Percentiles rank a stretch among this genome's conserved stretches.
phyloP scores from a whole-genome alignment of 2,888 invertebrate species.

The Galerucella nymphaeae region DNA sequence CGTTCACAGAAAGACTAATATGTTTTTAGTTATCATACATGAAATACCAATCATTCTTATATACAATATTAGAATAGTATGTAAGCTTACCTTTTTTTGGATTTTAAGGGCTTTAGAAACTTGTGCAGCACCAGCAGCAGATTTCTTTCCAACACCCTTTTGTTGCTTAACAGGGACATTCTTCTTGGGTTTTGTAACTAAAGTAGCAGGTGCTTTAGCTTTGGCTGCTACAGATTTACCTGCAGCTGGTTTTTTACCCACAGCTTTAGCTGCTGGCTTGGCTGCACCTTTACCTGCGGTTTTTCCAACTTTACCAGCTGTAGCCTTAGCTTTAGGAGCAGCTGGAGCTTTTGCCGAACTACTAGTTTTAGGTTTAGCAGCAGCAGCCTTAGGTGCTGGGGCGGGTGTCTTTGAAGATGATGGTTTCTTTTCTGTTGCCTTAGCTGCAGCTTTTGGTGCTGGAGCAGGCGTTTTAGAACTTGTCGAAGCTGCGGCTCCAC shows the following conservation, averaged over 20 bases:
- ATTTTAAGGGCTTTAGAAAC: constrained; percentile 85
- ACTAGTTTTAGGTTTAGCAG: constrained; percentile 60
- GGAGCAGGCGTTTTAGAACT: constrained; percentile 57
- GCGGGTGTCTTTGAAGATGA: constrained; percentile 46
- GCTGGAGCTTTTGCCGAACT: constrained; percentile 57
- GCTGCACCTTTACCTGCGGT: constrained; percentile 52
- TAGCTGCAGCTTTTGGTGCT: constrained; percentile 62
- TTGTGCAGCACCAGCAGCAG: constrained; percentile 53
- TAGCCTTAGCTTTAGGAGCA: constrained; percentile 44
- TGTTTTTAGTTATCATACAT: no score
- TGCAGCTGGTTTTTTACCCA: constrained; percentile 49
- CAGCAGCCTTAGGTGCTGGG: constrained; percentile 49
- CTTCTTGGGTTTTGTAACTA: constrained; percentile 67
- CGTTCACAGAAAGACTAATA: no score
- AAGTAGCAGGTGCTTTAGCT: constrained; percentile 63
- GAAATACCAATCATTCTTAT: no score
- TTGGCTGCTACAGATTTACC: constrained; percentile 59
- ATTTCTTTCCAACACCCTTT: constrained; percentile 68
- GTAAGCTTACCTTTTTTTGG: constrained; percentile 79
- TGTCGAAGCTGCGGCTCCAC: constrained; percentile 54
- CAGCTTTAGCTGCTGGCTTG: constrained; percentile 53
- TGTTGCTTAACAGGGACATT: constrained; percentile 68
- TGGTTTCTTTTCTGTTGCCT: constrained; percentile 47
- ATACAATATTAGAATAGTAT: no score
- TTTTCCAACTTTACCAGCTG: constrained; percentile 50